These are phyloP conservation scores for Bhutanitis thaidina DNA, from an alignment of 2,888 invertebrate species.

Conservation along the genomic window DNA sequence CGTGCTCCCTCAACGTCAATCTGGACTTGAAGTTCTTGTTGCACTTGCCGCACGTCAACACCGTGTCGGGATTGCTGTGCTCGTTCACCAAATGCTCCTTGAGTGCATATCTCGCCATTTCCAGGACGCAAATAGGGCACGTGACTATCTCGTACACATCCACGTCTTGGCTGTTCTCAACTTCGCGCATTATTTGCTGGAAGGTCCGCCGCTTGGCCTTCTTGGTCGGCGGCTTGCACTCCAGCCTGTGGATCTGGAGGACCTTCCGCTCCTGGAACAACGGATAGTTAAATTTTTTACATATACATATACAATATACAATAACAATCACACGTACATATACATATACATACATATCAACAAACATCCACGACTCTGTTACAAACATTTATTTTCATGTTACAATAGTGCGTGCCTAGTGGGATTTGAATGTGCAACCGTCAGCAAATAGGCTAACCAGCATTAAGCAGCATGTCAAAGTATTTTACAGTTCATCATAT, in stretches of 20 bases:
- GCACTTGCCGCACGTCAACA: slow-evolving; percentile 31
- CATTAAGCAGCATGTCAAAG: too few species aligned
- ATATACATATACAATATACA: too few species aligned
- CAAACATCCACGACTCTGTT: too few species aligned
- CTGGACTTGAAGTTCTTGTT: slow-evolving; percentile 37
- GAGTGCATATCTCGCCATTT: slow-evolving; percentile 32
- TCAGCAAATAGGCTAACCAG: too few species aligned
- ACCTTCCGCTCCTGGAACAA: slow-evolving; percentile 20
- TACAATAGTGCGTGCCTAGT: too few species aligned
- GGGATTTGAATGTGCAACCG: too few species aligned
- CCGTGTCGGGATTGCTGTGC: slow-evolving; percentile 31
- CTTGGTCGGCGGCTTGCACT: slow-evolving; percentile 33
- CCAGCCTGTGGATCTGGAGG: slow-evolving; percentile 26
- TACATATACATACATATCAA: too few species aligned
- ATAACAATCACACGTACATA: too few species aligned
- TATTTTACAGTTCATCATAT: too few species aligned
- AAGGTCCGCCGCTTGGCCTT: slow-evolving; percentile 32
- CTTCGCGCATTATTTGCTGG: slow-evolving; percentile 21
- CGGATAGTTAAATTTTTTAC: too few species aligned
- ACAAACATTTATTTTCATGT: too few species aligned
- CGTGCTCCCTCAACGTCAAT: slow-evolving; percentile 39
- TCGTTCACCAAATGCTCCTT: slow-evolving; percentile 36
- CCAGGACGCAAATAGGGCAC: slow-evolving; percentile 36
- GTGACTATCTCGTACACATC: slow-evolving; percentile 19
- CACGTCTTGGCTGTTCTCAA: slow-evolving; percentile 22